Conservation (phyloP, 2,113 vertebrate genomes). For the Chaetodon auriga region DNA sequence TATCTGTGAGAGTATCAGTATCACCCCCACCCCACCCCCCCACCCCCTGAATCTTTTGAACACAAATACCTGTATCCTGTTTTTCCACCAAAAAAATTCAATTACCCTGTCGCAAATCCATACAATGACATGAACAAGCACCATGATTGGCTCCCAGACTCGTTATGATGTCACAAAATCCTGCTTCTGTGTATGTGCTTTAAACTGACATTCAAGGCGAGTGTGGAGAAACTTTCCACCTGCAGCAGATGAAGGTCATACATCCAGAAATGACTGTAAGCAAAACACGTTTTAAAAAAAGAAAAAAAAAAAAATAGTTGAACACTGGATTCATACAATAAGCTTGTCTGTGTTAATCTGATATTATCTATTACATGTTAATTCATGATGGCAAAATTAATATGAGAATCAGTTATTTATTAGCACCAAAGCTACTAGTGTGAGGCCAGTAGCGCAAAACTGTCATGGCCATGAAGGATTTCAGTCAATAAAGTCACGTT, state of each 20-base stretch:
- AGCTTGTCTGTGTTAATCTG: not conserved
- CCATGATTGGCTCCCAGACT: not conserved
- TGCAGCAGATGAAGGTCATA: not conserved
- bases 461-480: not conserved
- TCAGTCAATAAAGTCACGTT: conserved; percentile 25
- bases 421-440: not conserved
- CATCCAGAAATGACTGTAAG: not conserved
- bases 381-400: not conserved
- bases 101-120: not conserved
- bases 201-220: not conserved
- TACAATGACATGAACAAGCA: not conserved
- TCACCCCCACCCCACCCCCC: too few species aligned
- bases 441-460: not conserved
- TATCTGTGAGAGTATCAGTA: conserved; percentile 19
- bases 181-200: not conserved
- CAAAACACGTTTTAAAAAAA: not conserved
- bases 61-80: not conserved
- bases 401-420: not conserved
- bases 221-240: not conserved
- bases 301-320: not conserved
- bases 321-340: not conserved
- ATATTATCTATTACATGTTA: not conserved
- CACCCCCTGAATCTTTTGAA: not conserved
- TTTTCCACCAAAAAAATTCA: not conserved
- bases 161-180: not conserved